Percentiles rank a stretch among this genome's conserved stretches.
phyloP scores from a whole-genome alignment of 2,888 invertebrate genomes.

The Altica lythri region DNA sequence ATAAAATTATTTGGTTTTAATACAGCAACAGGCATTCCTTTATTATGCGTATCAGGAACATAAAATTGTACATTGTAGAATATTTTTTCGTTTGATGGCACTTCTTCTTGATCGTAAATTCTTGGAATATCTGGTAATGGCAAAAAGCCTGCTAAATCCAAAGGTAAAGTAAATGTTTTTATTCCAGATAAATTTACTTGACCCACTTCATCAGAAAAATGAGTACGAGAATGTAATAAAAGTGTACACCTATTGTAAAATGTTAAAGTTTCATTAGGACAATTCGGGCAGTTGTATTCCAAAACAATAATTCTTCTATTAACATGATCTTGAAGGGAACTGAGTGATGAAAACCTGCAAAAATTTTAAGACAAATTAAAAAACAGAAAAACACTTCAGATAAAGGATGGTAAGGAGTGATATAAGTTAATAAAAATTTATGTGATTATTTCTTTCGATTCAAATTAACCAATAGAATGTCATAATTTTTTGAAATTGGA shows the following conservation, averaged over 20 bases:
- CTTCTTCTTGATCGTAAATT: slow-evolving; percentile 50
- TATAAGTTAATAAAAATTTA: too few species aligned
- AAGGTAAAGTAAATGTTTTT: slow-evolving; percentile 46
- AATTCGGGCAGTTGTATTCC: slow-evolving; percentile 49
- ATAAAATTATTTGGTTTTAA: slow-evolving; percentile 48
- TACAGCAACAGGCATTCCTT: slow-evolving; percentile 45
- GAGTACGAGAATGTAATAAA: slow-evolving; percentile 51
- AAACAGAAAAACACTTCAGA: slow-evolving; percentile 28
- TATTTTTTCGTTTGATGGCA: slow-evolving; percentile 31
- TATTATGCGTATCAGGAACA: slow-evolving; percentile 37
- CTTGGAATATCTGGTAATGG: slow-evolving; percentile 47
- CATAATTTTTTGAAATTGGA: too few species aligned
- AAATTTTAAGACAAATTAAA: too few species aligned
- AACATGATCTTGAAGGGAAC: slow-evolving; percentile 53
- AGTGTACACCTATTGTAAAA: slow-evolving; percentile 55
- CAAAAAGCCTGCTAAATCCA: slow-evolving; percentile 52
- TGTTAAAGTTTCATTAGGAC: slow-evolving; percentile 39
- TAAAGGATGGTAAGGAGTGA: too few species aligned
- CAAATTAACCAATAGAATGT: too few species aligned
- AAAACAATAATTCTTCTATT: slow-evolving; percentile 51
- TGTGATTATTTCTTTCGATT: too few species aligned
- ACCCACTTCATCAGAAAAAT: slow-evolving; percentile 47
- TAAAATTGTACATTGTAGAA: slow-evolving; percentile 52
- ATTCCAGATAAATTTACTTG: slow-evolving; percentile 48
- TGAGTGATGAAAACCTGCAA: slow-evolving; percentile 54